These are phyloP conservation scores for Drosophila ananassae DNA, from an alignment of 1,140 invertebrate species.

Conservation along the genomic window DNA sequence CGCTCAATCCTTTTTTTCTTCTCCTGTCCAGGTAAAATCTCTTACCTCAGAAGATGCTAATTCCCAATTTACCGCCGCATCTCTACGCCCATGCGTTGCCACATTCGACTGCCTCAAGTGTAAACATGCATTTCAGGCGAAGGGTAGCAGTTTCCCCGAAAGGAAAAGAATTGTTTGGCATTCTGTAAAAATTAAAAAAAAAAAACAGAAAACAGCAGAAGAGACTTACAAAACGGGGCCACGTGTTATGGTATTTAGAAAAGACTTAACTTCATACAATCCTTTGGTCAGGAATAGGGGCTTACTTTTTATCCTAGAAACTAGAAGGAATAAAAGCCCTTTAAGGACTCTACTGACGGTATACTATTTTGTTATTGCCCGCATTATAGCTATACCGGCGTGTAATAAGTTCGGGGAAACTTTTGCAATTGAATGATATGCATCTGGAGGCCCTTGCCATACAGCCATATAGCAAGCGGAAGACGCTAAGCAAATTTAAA, in stretches of 20 bases:
- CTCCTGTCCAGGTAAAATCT: constrained; percentile 7
- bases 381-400: background rate
- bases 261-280: constrained; percentile 36
- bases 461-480: constrained; percentile 75
- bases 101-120: constrained; percentile 51
- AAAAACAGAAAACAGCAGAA: constrained; percentile 7
- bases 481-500: constrained; percentile 78
- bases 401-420: constrained; percentile 51
- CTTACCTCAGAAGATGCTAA: constrained; percentile 5
- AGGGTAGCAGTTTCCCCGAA: constrained; percentile 40
- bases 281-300: background rate
- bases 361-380: background rate
- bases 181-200: constrained; percentile 25
- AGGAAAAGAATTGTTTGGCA: constrained; percentile 35
- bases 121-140: constrained; percentile 57
- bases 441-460: constrained; percentile 62
- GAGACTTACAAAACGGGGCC: constrained; percentile 9
- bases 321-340: background rate
- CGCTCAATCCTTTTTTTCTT: constrained; percentile 20
- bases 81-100: constrained; percentile 37
- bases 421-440: constrained; percentile 49
- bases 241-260: constrained; percentile 65
- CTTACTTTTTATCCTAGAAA: background rate
- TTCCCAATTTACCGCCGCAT: constrained; percentile 3
- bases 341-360: too few species aligned